Base-by-base conservation (phyloP, 2,113 vertebrate genomes). In the Neomonachus schauinslandi region DNA sequence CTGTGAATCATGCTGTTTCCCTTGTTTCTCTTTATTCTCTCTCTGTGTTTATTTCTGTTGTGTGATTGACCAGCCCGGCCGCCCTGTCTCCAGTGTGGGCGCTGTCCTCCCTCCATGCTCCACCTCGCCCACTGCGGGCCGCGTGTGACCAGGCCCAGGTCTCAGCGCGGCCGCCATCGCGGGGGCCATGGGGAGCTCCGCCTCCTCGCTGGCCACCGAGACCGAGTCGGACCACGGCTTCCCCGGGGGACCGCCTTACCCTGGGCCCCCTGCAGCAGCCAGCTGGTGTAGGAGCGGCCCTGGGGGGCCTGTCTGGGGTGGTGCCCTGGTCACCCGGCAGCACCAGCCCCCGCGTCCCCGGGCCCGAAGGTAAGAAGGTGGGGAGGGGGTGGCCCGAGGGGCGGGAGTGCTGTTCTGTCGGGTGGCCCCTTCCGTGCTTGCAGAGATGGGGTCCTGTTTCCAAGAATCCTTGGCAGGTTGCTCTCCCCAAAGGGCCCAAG, bases 151-250 rank as follows among this genome's bases (percentile, higher is more conserved):
- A 98, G 98, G 98, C 98, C 97, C 96, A 77, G 98, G 93, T 94
- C 94, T 97, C 98, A 6, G 96, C 92, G 96, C 85, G 98, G 98
- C 98, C 61, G 82, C 98, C 95, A 81, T 95, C 98, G 94, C 98
- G 98, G 98, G 95, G 98, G 90, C 98, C 98, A 99, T 99, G 99
- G 99, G 99, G 98, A 99, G 99, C 98, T 99, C 99, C 49, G 99
- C 99, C 97, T 99, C 99, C 55, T 99, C 99, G 91, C 99, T 99
- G 98, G 99, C 99, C 26, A 98, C 99, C 24, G 99, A 99, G 99
- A 99, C 99, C 0, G 99, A 99, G 98, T 99, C 99, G 91, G 99
- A 99, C 98, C 99, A 99, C 97, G 99, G 99, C 97, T 99, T 99
- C 98, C 92, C 98, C 93, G 98, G 99, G 96, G 99, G 99, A 83